A percentile compares a stretch with the other conserved stretches of the same genome.
Conservation (phyloP, 2,113 vertebrate genomes). For the Heliornis fulica region DNA sequence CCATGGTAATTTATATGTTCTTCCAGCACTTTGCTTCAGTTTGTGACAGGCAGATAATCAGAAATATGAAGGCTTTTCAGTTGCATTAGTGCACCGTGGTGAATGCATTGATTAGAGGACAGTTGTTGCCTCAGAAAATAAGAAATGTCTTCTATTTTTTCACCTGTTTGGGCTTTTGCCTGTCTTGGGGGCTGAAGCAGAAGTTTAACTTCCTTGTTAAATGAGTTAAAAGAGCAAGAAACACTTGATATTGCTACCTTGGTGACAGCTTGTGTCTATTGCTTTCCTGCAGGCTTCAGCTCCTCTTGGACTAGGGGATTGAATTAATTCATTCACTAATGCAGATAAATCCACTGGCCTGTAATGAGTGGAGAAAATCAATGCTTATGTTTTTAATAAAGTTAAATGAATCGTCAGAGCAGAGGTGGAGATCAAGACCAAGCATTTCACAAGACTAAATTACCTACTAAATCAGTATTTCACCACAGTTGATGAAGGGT, state of each 20-base stretch:
- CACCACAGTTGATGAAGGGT: background rate
- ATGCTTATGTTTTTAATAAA: slow-evolving; percentile 5
- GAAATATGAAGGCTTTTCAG: background rate
- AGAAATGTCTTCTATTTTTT: background rate
- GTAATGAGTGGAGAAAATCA: slow-evolving; percentile 21
- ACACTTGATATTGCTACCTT: background rate
- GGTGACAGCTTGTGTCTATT: background rate
- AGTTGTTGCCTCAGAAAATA: background rate
- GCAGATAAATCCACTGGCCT: background rate
- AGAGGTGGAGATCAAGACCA: background rate
- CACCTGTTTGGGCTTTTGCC: background rate
- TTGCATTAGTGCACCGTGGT: background rate
- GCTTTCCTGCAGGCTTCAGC: background rate
- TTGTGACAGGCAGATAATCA: background rate
- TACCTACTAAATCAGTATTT: background rate
- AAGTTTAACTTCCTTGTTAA: background rate
- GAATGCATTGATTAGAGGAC: background rate
- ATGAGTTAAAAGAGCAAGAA: background rate
- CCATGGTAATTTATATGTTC: slow-evolving; percentile 81
- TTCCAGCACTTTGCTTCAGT: fast-evolving
- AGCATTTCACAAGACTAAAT: background rate
- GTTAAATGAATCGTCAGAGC: background rate
- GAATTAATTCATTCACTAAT: background rate
- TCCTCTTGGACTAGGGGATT: background rate
- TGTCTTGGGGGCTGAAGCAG: background rate